Evolutionary conservation across 1,140 invertebrate genomes (phyloP).

Genomic region (Neotoxoptera formosana): DNA sequence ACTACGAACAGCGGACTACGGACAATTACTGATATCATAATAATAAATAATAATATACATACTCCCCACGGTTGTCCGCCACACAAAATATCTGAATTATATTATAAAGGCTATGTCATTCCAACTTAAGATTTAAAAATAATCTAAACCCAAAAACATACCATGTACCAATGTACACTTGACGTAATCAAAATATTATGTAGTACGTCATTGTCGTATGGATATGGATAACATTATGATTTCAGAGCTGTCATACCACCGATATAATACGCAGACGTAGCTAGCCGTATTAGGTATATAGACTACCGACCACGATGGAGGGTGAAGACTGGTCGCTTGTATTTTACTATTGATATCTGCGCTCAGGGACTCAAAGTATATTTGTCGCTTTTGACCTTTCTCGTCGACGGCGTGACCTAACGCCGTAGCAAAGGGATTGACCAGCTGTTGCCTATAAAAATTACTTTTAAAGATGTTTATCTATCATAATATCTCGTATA

Average conservation of each 20-base stretch:
- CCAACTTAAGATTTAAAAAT: background rate
- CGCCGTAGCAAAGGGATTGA: background rate
- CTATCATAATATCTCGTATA: too few relatives aligned
- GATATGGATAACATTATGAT: background rate
- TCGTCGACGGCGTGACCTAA: background rate
- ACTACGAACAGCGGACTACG: background rate
- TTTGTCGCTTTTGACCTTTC: background rate
- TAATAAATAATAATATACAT: too few relatives aligned
- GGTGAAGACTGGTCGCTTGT: background rate
- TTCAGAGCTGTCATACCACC: background rate
- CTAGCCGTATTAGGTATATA: background rate
- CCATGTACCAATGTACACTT: background rate
- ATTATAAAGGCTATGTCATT: background rate
- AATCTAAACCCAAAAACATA: background rate
- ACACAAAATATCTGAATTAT: background rate
- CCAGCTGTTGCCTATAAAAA: background rate
- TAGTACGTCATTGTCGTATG: background rate
- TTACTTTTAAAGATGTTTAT: background rate
- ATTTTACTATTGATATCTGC: constrained; percentile 16
- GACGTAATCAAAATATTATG: background rate
- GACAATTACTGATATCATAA: background rate
- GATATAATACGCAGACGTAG: background rate
- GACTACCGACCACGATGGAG: background rate
- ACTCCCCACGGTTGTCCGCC: too few relatives aligned
- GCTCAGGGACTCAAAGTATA: background rate